Base-by-base conservation (phyloP, 2,797 vertebrate genomes). In the Borostomias antarcticus region DNA sequence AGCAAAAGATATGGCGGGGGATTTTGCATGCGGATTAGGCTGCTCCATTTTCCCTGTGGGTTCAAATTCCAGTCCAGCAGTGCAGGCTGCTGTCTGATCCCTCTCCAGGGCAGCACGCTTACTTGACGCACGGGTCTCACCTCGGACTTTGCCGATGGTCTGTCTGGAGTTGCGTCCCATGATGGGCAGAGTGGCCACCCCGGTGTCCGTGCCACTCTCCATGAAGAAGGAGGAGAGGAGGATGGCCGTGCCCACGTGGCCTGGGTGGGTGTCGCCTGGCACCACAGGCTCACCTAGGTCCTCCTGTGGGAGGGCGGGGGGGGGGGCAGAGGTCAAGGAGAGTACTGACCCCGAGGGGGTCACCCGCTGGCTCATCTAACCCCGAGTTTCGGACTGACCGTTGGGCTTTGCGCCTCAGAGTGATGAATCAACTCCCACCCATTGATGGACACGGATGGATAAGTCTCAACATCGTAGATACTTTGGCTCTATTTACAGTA, bases 71-170 rank as follows among this genome's bases (percentile, higher is more conserved):
- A n/a, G n/a, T n/a, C n/a, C n/a, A n/a, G n/a, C n/a, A n/a, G n/a
- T n/a, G n/a, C n/a, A n/a, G n/a, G n/a, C n/a, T n/a, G n/a, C n/a
- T n/a, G n/a, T n/a, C n/a, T n/a, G n/a, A n/a, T n/a, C n/a, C n/a
- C n/a, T n/a, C n/a, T n/a, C n/a, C n/a, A n/a, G n/a, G n/a, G n/a
- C n/a, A n/a, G n/a, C n/a, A n/a, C n/a, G n/a, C n/a, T n/a, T n/a
- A n/a, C n/a, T n/a, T n/a, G n/a, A n/a, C 2, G 1, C 15, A 4
- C n/a, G 2, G 17, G 37, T 30, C 54, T 72, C 86, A 98, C 98
- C 98, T 95, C 94, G 89, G 21, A 99, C 96, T 95, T 96, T 99
- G 61, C 98, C 98, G 37, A 99, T 93, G 8, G 98, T 96, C 84
- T 95, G 95, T 69, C 96, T 93, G 64, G 93, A 94, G 74, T 93